phyloP scores from a whole-genome alignment of 2,113 vertebrate genomes.

The Cettia cetti region DNA sequence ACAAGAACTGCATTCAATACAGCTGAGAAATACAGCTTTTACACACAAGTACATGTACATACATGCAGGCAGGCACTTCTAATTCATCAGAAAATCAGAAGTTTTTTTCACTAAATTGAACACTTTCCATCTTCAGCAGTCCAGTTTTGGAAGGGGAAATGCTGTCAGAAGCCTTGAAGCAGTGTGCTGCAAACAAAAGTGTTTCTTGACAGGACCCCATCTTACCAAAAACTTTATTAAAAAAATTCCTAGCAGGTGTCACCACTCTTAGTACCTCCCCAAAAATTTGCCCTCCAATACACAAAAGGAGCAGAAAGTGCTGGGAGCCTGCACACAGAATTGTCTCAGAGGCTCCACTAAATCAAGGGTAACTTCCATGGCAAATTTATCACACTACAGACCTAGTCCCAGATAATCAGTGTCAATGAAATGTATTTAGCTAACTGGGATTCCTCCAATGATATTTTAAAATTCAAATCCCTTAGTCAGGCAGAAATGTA shows the following conservation, averaged over 20 bases:
- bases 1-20: background rate
- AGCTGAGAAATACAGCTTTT: background rate
- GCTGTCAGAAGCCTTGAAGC: background rate
- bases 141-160: background rate
- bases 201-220: background rate
- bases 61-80: background rate
- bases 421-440: background rate
- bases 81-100: background rate
- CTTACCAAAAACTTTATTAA: background rate
- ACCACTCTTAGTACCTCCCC: background rate
- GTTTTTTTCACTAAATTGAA: background rate
- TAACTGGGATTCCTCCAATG: background rate
- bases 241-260: slow-evolving; percentile 5
- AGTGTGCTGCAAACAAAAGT: background rate
- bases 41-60: background rate
- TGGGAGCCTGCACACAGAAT: background rate
- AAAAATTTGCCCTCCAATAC: background rate
- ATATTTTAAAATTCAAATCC: background rate
- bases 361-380: background rate
- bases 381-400: background rate
- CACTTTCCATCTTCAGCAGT: background rate
- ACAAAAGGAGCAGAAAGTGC: background rate
- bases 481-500: background rate
- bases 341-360: background rate
- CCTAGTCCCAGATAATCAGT: background rate